Percentiles rank a stretch among this genome's conserved stretches.
These are phyloP conservation scores for Agonopterix arenella DNA, from an alignment of 2,888 invertebrate genomes.

Conservation along the genomic window DNA sequence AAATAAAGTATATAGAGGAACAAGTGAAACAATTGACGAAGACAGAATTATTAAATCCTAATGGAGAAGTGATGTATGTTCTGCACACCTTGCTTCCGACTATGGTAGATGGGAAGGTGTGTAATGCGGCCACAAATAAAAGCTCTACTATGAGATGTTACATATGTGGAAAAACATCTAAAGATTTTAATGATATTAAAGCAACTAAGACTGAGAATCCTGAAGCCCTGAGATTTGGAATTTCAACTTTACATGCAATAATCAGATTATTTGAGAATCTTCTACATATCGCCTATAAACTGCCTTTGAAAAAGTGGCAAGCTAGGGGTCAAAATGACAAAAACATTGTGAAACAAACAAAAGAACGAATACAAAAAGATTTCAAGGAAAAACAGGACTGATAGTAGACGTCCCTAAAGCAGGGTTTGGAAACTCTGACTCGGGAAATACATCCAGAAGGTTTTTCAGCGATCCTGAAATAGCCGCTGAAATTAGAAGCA, in stretches of 20 bases:
- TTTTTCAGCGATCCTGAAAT: slow-evolving; percentile 2
- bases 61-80: neutral
- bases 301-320: slow-evolving; percentile 3
- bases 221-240: neutral
- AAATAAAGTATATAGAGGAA: slow-evolving; percentile 2
- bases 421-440: slow-evolving; percentile 1
- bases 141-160: slow-evolving; percentile 12
- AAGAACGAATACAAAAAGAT: neutral
- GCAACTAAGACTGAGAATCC: neutral
- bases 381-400: slow-evolving; percentile 1
- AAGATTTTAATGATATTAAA: slow-evolving; percentile 6
- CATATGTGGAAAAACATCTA: slow-evolving; percentile 8
- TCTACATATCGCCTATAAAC: neutral
- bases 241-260: neutral
- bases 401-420: slow-evolving; percentile 3
- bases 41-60: neutral
- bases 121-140: slow-evolving; percentile 13
- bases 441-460: slow-evolving; percentile 6
- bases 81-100: slow-evolving; percentile 8
- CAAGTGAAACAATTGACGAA: too few relatives aligned
- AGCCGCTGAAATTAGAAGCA: slow-evolving; percentile 2
- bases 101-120: slow-evolving; percentile 15
- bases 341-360: slow-evolving; percentile 1
- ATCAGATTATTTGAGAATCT: neutral
- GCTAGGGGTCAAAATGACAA: neutral